phyloP scores from a whole-genome alignment of 2,888 invertebrate genomes.

The Galerucella pusilla region DNA sequence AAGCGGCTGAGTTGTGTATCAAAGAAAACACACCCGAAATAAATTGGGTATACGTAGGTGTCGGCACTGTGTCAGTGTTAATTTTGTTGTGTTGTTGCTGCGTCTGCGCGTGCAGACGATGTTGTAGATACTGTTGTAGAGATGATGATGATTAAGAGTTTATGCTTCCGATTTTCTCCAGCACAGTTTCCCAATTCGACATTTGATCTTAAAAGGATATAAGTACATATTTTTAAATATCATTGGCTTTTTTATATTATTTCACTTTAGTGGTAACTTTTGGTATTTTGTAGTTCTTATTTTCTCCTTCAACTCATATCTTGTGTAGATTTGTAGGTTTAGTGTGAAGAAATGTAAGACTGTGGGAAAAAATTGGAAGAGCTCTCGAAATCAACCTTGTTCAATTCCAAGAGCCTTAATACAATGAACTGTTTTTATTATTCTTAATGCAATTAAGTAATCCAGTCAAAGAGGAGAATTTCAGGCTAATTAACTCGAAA shows the following conservation, averaged over 20 bases:
- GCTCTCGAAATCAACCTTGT: constrained; percentile 43
- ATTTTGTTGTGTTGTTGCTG: constrained; percentile 62
- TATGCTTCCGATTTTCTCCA: neutral
- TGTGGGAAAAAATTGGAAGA: constrained; percentile 18
- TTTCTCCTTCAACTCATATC: neutral
- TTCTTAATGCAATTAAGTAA: constrained; percentile 35
- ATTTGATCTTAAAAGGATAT: neutral
- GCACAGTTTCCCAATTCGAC: constrained; percentile 16
- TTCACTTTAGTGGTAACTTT: no score
- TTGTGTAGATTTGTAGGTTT: neutral
- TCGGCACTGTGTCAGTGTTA: constrained; percentile 56
- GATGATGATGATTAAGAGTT: constrained; percentile 48
- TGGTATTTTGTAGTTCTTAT: neutral
- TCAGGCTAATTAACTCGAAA: no score
- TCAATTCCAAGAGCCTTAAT: constrained; percentile 50
- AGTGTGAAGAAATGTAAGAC: neutral
- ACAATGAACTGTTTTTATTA: constrained; percentile 45
- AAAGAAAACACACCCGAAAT: constrained; percentile 58
- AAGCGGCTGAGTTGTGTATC: constrained; percentile 78
- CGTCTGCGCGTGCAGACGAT: constrained; percentile 61
- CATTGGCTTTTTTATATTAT: neutral
- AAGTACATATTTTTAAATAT: neutral
- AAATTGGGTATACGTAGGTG: constrained; percentile 61
- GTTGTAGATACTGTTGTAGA: constrained; percentile 61
- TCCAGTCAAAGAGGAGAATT: no score